Base-by-base conservation (phyloP, 2,888 invertebrate genomes). In the Chironomus tentans region DNA sequence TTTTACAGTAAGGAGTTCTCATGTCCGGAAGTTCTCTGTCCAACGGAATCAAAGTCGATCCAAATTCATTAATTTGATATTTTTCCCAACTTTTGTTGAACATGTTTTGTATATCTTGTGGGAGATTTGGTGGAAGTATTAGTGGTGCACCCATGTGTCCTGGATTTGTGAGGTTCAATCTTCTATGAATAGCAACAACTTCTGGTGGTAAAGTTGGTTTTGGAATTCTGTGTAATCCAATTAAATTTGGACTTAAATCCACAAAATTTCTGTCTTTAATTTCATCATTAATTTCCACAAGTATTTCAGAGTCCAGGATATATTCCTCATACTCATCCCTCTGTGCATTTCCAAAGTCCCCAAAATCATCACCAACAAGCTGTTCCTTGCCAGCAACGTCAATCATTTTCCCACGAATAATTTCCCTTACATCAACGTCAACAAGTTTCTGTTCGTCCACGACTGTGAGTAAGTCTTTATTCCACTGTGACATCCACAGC, bases 21-120 rank as follows among this genome's bases (percentile, higher is more conserved):
- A 38, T 38, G 5, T 68, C 68, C 0, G 68, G 68, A 15, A 68
- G 68, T 28, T 38, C 46, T 3, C 68, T 28, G 5, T 68, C 68
- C 13, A 68, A n/a, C 4, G 68, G 15, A 28, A 68, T 13, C 13
- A 68, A 38, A n/a, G 24, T 68, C 10, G 38, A 13, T 15, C 10
- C 68, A 46, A 68, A 68, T 68, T 68, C 68, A 68, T 68, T 68
- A 4, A 68, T 68, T 28, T 68, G 28, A 46, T 68, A 68, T 2
- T 4, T 68, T 46, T 13, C n/a, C 28, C 46, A 68, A 3, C 68
- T 68, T 46, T 68, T 28, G 13, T 68, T 68, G 6, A 13, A 21
- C 68, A 68, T 68, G 4, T 46, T 18, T 68, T 28, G 15, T 1
- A 68, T 68, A 46, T 68, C 68, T 7, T 13, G n/a, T 38, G 68